These are phyloP conservation scores for Zophobas atratus DNA, from an alignment of 1,140 invertebrate species.

Conservation along the genomic window DNA sequence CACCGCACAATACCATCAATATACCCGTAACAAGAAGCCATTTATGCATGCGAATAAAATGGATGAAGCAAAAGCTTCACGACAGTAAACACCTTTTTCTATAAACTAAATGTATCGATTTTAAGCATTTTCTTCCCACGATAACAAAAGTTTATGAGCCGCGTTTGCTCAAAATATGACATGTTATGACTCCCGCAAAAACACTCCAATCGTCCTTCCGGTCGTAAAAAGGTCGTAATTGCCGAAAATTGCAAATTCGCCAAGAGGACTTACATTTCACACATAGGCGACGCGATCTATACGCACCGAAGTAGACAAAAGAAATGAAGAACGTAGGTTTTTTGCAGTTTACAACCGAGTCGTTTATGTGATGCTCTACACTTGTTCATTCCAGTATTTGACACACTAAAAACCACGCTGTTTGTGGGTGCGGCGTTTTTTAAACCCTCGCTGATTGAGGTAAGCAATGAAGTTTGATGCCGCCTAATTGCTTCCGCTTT, in stretches of 20 bases:
- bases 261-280: neutral
- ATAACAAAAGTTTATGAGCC: neutral
- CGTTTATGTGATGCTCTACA: no score
- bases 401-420: no score
- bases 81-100: conserved; percentile 13
- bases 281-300: neutral
- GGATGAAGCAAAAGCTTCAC: neutral
- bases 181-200: conserved; percentile 10
- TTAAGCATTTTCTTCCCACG: neutral
- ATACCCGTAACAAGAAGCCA: conserved; percentile 14
- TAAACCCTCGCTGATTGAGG: no score
- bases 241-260: conserved; percentile 18
- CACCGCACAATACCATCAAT: conserved; percentile 7
- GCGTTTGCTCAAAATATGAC: neutral
- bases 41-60: conserved; percentile 23
- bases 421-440: no score
- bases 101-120: conserved; percentile 11
- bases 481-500: no score
- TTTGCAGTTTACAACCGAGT: no score
- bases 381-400: no score
- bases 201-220: neutral
- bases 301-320: no score
- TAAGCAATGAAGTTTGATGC: no score
- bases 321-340: no score
- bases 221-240: conserved; percentile 13